Evolutionary conservation across 2,797 vertebrate genomes (phyloP), one percentile per base, ranked within the genome.

Genomic region (Lateolabrax maculatus): DNA sequence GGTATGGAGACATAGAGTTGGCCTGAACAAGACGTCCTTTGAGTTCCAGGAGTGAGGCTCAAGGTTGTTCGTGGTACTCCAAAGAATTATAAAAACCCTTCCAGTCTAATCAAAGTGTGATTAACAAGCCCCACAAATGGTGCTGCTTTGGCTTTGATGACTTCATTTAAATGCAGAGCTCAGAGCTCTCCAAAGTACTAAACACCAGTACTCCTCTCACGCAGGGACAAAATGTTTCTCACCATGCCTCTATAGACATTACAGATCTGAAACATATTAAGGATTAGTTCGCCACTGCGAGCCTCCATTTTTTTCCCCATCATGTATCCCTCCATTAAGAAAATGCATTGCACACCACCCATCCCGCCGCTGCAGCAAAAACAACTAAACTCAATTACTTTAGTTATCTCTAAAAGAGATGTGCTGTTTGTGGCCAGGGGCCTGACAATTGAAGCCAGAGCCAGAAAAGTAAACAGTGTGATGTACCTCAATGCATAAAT

Each of bases 121-220:
- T 89, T 91, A 90, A 93, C 79, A 86, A 87, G 75, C 64, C 10
- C 44, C 36, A 37, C 77, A 85, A 83, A 90, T 81, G 75, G 73
- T 34, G 41, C 72, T 56, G 65, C 79, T 71, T 62, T 81, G 72
- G 61, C 79, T 86, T 84, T 90, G 89, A 90, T 89, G 76, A 90
- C 86, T 89, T 92, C 3, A 94, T 94, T 93, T 84, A 89, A 90
- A 93, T 93, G 90, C 90, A 89, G 66, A 63, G 75, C 63, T n/a
- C 91, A 89, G 89, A 73, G 80, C 58, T 84, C 72, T 81, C 63
- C 37, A 39, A 81, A 75, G 68, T 68, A 55, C 64, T 57, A 65
- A 76, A 80, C 52, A 51, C 15, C 19, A 34, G 46, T 19, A 21
- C 21, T 66, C 9, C 16, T 68, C 52, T 71, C 76, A 71, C 58